Evolutionary conservation across 2,113 vertebrate genomes (phyloP).

Genomic region (Fukomys damarensis): DNA sequence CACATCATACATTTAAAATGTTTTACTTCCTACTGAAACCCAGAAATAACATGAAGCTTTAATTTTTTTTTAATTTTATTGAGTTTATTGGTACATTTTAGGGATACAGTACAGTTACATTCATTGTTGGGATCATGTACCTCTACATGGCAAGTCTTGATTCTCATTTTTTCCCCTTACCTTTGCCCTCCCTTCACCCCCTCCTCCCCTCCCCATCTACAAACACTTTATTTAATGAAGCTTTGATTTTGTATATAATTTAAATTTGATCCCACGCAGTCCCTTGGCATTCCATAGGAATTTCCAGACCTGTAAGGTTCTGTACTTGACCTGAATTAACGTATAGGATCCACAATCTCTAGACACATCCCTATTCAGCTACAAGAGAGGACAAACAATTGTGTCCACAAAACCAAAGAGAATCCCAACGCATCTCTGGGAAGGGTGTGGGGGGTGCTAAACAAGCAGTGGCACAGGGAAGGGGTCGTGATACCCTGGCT

Average conservation of each 20-base stretch:
- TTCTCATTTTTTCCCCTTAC: no score
- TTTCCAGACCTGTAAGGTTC: not conserved
- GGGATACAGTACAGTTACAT: no score
- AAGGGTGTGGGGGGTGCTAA: not conserved
- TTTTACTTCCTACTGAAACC: not conserved
- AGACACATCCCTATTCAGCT: not conserved
- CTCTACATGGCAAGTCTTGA: no score
- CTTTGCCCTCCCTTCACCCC: no score
- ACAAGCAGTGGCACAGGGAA: not conserved
- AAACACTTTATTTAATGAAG: no score
- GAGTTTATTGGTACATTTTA: no score
- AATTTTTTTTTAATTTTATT: no score
- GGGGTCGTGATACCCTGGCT: not conserved
- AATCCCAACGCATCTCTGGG: not conserved
- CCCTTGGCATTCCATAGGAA: not conserved
- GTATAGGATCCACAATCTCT: not conserved
- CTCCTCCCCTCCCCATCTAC: no score
- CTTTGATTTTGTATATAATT: not conserved
- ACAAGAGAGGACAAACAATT: not conserved
- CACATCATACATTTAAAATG: not conserved
- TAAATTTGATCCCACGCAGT: not conserved
- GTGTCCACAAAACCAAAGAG: not conserved
- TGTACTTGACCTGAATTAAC: not conserved
- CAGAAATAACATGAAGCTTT: not conserved
- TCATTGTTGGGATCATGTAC: no score